These are phyloP conservation scores for Cathartes aura DNA, from an alignment of 2,113 vertebrate species.

Conservation along the genomic window DNA sequence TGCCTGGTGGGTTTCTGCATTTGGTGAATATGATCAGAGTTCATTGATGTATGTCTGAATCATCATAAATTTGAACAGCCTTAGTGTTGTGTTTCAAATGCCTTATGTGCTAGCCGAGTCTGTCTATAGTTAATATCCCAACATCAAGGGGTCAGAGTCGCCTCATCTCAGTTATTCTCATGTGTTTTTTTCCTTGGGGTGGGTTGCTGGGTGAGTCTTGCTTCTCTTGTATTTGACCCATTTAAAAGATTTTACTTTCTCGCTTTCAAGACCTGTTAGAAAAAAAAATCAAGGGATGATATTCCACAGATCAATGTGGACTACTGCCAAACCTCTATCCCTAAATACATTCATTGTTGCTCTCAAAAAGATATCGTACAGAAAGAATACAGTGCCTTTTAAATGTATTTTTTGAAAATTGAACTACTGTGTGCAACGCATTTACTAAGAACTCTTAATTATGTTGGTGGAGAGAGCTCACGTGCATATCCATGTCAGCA, in stretches of 20 bases:
- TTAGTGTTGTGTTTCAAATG: background rate
- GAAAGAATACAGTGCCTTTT: background rate
- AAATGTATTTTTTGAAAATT: background rate
- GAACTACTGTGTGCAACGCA: background rate
- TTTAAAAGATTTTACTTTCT: constrained; percentile 5
- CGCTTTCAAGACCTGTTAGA: background rate
- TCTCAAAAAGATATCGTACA: background rate
- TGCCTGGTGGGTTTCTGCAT: background rate
- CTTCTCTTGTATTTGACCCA: background rate
- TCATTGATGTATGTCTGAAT: background rate
- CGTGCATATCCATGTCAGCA: background rate
- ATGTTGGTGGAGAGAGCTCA: background rate
- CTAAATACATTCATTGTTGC: background rate
- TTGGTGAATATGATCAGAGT: background rate
- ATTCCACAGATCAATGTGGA: background rate
- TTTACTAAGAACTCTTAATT: background rate
- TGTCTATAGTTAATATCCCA: background rate
- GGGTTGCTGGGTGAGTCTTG: background rate
- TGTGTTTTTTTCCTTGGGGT: background rate
- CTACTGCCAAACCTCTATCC: background rate
- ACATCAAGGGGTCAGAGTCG: background rate
- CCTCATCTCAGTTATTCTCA: background rate
- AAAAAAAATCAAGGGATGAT: background rate
- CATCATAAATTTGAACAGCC: background rate
- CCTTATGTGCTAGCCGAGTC: background rate